Evolutionary conservation across 2,113 vertebrate species (phyloP).

Genomic region (Daubentonia madagascariensis): DNA sequence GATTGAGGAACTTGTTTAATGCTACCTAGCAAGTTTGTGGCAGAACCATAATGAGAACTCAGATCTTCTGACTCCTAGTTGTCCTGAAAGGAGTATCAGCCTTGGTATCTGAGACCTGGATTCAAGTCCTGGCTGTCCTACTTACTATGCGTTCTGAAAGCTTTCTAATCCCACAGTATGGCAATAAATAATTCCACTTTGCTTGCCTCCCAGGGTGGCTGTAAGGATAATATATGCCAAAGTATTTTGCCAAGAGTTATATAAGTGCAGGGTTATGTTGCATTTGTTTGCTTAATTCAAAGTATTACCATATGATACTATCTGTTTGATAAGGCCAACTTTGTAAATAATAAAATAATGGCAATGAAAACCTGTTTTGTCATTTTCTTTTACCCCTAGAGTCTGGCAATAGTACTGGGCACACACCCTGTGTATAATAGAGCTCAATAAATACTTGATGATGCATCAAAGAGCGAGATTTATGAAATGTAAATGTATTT

Average conservation of each 20-base stretch:
- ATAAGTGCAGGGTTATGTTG: neutral
- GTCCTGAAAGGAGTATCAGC: neutral
- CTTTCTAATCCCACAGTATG: neutral
- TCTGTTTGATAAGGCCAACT: constrained; percentile 18
- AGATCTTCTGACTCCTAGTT: neutral
- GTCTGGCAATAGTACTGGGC: neutral
- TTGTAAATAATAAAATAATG: constrained; percentile 20
- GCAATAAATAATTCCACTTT: neutral
- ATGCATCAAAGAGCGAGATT: neutral
- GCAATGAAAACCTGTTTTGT: neutral
- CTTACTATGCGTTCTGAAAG: neutral
- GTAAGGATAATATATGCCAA: neutral
- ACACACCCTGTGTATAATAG: too few species aligned
- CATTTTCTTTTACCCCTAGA: neutral
- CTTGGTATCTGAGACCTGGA: neutral
- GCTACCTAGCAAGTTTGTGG: neutral
- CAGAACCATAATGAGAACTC: neutral
- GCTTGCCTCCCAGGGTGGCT: neutral
- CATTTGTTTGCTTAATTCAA: constrained; percentile 21
- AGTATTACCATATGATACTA: neutral
- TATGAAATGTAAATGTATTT: neutral
- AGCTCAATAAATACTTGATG: neutral
- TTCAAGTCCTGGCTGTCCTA: neutral
- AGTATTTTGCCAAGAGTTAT: neutral
- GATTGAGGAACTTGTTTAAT: neutral